Base-by-base conservation (phyloP, 2,888 invertebrate species). In the Ypsolopha scabrella region DNA sequence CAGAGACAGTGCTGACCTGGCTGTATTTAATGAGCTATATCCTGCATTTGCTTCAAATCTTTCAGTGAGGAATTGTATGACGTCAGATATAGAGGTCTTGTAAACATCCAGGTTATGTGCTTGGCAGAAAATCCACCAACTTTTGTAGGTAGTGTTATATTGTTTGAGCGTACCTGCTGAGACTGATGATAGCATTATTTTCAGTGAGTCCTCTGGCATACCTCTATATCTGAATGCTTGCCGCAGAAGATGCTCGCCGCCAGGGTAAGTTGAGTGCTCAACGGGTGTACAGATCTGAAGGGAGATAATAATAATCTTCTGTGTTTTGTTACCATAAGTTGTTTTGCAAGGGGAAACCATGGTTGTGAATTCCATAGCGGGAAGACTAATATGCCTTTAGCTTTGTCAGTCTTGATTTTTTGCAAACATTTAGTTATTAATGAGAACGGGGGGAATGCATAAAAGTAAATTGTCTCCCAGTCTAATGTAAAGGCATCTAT, bases 321-420 rank as follows among this genome's bases (percentile, higher is more conserved):
- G 36, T n/a, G 2, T 37, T 51, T 11, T 13, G 51, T 36, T 10
- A 36, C 43, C 13, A 10, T 51, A 3, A 45, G 13, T 7, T 11
- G 2, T 11, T n/a, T 45, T 7, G 38, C n/a, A 6, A 38, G 6
- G 7, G 45, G 51, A 34, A 38, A 51, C 51, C 51, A 45, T 2
- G 51, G 36, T 14, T 51, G 51, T 8, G 45, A 45, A 45, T 45
- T 7, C 51, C 51, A 51, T 6, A 13, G 14, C 6, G 51, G 51
- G 13, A 45, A 9, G 24, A 51, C 51, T 11, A 51, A 1, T 45
- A 51, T 36, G 9, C 51, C 51, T 7, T 7, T 13, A 38, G 51
- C 51, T 38, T 37, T 9, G 37, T 51, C 51, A 10, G 2, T 45
- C 36, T 45, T 37, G 10, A 51, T 24, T 24, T 24, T 24, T 24